phyloP scores from a whole-genome alignment of 2,888 invertebrate species.

The Eumacrocentrus americanus region DNA sequence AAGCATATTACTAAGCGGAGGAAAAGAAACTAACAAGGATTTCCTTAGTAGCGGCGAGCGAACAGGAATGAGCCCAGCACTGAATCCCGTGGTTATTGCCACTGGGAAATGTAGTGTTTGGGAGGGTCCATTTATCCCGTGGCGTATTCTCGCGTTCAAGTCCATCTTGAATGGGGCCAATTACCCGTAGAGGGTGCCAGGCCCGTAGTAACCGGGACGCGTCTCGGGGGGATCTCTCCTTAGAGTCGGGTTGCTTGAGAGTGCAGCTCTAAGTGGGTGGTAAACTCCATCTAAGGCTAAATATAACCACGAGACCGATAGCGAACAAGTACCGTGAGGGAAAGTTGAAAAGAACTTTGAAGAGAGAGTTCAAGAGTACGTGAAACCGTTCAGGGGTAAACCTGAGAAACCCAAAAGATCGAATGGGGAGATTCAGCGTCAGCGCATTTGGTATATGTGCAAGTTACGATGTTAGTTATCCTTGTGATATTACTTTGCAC shows the following conservation, averaged over 20 bases:
- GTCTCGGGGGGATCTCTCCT: constrained; percentile 46
- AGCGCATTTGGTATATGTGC: constrained; percentile 45
- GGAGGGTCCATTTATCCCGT: constrained; percentile 59
- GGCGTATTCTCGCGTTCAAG: constrained; percentile 60
- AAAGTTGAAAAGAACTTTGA: constrained; percentile 76
- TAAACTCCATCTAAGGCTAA: constrained; percentile 65
- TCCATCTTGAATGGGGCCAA: constrained; percentile 65
- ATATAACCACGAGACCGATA: constrained; percentile 69
- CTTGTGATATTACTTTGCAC: constrained; percentile 36
- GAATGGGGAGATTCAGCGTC: constrained; percentile 56
- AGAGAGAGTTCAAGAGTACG: constrained; percentile 61
- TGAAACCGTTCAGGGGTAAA: constrained; percentile 66
- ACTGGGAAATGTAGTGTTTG: constrained; percentile 66
- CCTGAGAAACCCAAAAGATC: constrained; percentile 67
- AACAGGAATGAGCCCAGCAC: constrained; percentile 70
- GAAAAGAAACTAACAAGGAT: constrained; percentile 25
- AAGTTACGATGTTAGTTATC: constrained; percentile 44
- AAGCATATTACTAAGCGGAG: constrained; percentile 27
- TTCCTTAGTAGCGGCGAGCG: constrained; percentile 69
- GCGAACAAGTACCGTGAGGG: constrained; percentile 72
- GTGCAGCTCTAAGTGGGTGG: constrained; percentile 66
- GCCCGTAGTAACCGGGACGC: constrained; percentile 62
- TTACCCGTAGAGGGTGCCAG: constrained; percentile 65
- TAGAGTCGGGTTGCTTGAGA: constrained; percentile 66
- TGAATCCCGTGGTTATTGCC: constrained; percentile 62